Evolutionary conservation across 2,797 vertebrate genomes (phyloP).

Genomic region (Enteromius mattozi): DNA sequence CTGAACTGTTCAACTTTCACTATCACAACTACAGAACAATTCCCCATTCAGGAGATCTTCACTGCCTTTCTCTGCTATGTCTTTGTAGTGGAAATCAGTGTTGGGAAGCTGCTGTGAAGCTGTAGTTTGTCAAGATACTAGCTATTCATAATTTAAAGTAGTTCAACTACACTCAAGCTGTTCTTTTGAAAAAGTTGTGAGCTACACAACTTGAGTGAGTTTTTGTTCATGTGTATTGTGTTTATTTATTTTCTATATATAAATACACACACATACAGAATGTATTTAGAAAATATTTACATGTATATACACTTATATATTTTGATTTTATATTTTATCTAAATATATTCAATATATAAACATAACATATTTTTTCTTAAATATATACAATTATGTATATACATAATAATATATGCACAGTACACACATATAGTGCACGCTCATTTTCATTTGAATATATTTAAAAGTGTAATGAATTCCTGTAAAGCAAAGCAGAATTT

Average conservation of each 20-base stretch:
- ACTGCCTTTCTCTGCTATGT: not conserved
- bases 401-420: too few species aligned
- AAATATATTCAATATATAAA: too few species aligned
- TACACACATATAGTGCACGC: too few species aligned
- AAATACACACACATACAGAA: too few species aligned
- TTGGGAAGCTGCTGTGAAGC: not conserved
- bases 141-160: constrained; percentile 18
- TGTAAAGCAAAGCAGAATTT: not conserved
- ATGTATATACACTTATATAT: too few species aligned
- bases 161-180: constrained; percentile 4
- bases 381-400: too few species aligned
- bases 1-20: constrained; percentile 24
- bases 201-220: too few species aligned
- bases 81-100: constrained; percentile 23
- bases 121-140: constrained; percentile 18
- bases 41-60: constrained; percentile 6
- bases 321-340: too few species aligned
- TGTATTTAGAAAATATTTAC: too few species aligned
- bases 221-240: too few species aligned
- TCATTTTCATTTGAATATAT: not conserved
- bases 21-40: constrained; percentile 32
- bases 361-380: too few species aligned
- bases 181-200: constrained; percentile 13
- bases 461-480: not conserved
- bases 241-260: too few species aligned